These are phyloP conservation scores for Jacana jacana DNA, from an alignment of 2,113 vertebrate genomes.

Conservation along the genomic window DNA sequence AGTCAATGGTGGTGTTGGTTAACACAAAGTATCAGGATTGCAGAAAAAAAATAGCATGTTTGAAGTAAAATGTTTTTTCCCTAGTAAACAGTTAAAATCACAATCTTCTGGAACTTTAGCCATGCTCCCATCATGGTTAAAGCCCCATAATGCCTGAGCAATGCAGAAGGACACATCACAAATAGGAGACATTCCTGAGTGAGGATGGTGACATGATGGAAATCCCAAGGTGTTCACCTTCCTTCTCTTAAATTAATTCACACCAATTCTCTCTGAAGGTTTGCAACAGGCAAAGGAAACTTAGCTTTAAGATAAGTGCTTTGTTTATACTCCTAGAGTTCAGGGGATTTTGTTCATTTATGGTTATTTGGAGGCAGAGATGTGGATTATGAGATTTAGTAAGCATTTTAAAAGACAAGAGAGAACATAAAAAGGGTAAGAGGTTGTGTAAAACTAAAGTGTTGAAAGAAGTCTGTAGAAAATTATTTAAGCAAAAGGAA, in stretches of 20 bases:
- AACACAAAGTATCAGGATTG: neutral
- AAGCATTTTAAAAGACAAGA: neutral
- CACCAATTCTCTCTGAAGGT: neutral
- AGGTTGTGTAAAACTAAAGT: neutral
- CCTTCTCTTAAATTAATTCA: neutral
- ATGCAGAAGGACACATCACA: neutral
- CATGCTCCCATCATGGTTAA: neutral
- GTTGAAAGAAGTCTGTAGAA: neutral
- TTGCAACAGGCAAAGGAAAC: neutral
- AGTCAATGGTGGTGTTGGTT: neutral
- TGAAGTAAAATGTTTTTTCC: neutral
- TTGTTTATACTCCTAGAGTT: neutral
- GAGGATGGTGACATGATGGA: neutral
- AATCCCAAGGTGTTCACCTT: neutral
- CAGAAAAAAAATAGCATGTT: neutral
- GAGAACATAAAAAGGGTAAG: neutral
- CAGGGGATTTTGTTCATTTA: neutral
- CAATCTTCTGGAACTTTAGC: neutral
- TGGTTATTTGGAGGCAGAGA: neutral
- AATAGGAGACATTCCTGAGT: neutral
- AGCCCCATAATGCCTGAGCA: neutral
- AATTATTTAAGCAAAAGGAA: neutral
- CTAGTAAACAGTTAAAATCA: fast-evolving
- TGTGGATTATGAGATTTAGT: neutral
- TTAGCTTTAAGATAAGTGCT: neutral